phyloP scores from a whole-genome alignment of 2,888 invertebrate species.

The Aleiodes alternator region DNA sequence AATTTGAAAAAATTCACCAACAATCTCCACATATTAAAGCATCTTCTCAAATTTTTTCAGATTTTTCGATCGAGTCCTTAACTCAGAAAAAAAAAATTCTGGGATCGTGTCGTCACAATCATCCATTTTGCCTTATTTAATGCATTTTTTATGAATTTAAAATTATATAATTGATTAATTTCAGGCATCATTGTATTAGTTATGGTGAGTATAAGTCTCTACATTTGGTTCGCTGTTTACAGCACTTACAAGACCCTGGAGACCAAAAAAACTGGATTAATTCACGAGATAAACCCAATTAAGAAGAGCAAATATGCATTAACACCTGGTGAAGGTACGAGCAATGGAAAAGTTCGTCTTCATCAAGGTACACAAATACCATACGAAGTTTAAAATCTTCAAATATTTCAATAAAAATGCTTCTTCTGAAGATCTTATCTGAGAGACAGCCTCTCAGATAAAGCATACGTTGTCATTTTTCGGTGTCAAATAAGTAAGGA shows the following conservation, averaged over 20 bases:
- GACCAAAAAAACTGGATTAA: conserved; percentile 67
- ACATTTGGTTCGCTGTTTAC: conserved; percentile 74
- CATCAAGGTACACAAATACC: conserved; percentile 47
- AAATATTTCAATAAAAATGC: conserved; percentile 24
- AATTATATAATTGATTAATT: conserved; percentile 42
- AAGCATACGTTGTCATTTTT: background rate
- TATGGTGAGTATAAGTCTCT: conserved; percentile 66
- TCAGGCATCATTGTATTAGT: conserved; percentile 64
- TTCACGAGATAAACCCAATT: conserved; percentile 67
- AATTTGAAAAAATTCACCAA: no score
- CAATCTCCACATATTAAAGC: no score
- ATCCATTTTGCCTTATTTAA: background rate
- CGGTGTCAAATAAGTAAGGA: conserved; percentile 5
- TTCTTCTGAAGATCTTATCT: conserved; percentile 2
- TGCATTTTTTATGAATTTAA: background rate
- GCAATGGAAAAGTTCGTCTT: conserved; percentile 48
- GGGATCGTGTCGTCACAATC: no score
- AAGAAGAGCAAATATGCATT: conserved; percentile 58
- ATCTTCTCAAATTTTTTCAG: no score
- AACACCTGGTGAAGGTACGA: conserved; percentile 47
- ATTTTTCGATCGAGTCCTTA: no score
- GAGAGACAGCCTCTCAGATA: conserved; percentile 7
- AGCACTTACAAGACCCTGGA: conserved; percentile 74
- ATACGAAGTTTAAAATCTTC: conserved; percentile 43
- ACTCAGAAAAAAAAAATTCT: no score